Evolutionary conservation across 2,797 vertebrate species (phyloP).

Genomic region (Phrynocephalus forsythii): DNA sequence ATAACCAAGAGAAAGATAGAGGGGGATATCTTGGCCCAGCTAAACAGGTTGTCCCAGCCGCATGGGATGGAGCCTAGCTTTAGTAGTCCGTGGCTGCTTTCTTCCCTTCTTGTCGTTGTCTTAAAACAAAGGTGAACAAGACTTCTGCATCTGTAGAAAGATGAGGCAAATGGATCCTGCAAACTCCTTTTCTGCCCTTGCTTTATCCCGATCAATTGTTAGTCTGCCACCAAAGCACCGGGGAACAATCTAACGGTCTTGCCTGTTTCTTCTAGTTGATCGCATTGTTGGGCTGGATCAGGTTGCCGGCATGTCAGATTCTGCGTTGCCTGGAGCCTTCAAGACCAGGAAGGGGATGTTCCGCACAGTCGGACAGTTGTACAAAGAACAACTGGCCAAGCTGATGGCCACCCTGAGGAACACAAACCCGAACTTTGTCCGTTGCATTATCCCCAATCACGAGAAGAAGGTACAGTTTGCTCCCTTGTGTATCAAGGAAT

Average conservation of each 20-base stretch:
- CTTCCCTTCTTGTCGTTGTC: constrained; percentile 45
- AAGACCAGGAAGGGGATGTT: constrained; percentile 99
- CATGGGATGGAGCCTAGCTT: constrained; percentile 43
- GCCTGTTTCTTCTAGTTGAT: constrained; percentile 85
- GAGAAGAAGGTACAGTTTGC: constrained; percentile 91
- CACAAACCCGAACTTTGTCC: constrained; percentile 98
- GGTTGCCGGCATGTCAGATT: constrained; percentile 94
- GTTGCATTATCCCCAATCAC: constrained; percentile 98
- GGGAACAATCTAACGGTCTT: constrained; percentile 23
- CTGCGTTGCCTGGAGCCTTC: constrained; percentile 90
- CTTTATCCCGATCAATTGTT: constrained; percentile 55
- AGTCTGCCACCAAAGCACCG: background rate
- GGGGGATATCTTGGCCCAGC: background rate
- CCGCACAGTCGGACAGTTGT: constrained; percentile 97
- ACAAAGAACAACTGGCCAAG: constrained; percentile 97
- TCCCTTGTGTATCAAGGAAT: fast-evolving
- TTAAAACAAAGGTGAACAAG: constrained; percentile 55
- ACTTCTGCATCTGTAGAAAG: constrained; percentile 54
- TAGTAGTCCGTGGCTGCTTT: constrained; percentile 59
- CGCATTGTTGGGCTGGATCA: constrained; percentile 98
- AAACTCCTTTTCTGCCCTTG: constrained; percentile 52
- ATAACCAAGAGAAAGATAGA: background rate
- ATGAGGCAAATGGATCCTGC: constrained; percentile 61
- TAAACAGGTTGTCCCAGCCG: constrained; percentile 25
- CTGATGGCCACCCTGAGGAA: constrained; percentile 98